These are phyloP conservation scores for Wiebesia pumilae DNA, from an alignment of 1,140 invertebrate species.

Conservation along the genomic window DNA sequence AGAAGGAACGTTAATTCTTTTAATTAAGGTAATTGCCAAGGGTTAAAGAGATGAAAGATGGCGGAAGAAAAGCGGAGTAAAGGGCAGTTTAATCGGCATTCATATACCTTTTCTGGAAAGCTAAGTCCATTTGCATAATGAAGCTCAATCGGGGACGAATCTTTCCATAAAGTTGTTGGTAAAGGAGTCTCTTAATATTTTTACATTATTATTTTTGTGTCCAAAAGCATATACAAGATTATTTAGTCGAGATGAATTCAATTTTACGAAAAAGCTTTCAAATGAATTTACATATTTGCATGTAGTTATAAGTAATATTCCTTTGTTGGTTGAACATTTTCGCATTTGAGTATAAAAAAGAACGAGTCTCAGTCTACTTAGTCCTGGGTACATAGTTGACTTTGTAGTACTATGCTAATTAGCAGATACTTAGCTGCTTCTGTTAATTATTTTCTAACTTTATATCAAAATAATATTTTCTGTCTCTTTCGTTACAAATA, in stretches of 20 bases:
- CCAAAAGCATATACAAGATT: neutral
- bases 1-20: conserved; percentile 65
- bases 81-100: neutral
- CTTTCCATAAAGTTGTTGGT: neutral
- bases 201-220: too few relatives aligned
- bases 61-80: neutral
- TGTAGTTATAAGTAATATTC: neutral
- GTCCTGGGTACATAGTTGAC: neutral
- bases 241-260: neutral
- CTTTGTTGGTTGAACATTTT: neutral
- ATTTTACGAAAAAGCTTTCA: neutral
- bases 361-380: neutral
- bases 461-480: neutral
- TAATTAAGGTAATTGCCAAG: conserved; percentile 64
- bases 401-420: neutral
- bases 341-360: neutral
- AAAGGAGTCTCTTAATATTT: neutral
- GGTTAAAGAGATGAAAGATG: neutral
- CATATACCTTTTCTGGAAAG: neutral
- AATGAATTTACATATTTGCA: neutral
- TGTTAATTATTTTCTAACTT: neutral
- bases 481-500: too few relatives aligned
- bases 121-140: conserved; percentile 11
- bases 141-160: neutral
- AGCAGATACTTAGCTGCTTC: conserved; percentile 1